A percentile compares a stretch with the other conserved stretches of the same genome.
Evolutionary conservation across 2,797 vertebrate genomes (phyloP).

Genomic region (Lophius americanus): DNA sequence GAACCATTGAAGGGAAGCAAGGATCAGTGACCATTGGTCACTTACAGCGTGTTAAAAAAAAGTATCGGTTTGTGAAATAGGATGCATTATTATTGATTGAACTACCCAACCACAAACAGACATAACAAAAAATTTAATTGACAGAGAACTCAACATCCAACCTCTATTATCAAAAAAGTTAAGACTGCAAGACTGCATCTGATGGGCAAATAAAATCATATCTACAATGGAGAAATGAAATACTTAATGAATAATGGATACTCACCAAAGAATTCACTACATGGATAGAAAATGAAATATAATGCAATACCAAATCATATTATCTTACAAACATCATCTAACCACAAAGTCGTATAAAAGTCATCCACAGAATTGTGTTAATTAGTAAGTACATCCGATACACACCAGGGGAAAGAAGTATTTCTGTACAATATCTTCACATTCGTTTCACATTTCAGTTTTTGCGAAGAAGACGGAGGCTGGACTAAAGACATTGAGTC

Average conservation of each 20-base stretch:
- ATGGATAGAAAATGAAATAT: constrained; percentile 40
- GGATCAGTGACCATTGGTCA: too few species aligned
- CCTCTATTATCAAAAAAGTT: constrained; percentile 53
- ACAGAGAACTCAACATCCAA: constrained; percentile 47
- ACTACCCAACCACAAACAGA: not conserved
- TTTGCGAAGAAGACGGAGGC: constrained; percentile 33
- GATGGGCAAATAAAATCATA: constrained; percentile 41
- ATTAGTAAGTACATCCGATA: constrained; percentile 41
- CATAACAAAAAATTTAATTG: too few species aligned
- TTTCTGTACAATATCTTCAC: constrained; percentile 66
- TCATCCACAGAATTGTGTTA: constrained; percentile 58
- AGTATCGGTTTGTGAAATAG: not conserved
- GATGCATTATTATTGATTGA: not conserved
- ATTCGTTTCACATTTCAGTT: constrained; percentile 48
- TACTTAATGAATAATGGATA: constrained; percentile 14
- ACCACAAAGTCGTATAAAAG: constrained; percentile 69
- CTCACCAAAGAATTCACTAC: constrained; percentile 55
- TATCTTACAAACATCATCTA: constrained; percentile 50
- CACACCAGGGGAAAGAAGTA: constrained; percentile 44
- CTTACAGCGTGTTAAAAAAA: too few species aligned
- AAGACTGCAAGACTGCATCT: constrained; percentile 47
- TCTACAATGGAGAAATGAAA: constrained; percentile 43
- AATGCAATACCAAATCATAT: constrained; percentile 37
- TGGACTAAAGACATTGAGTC: constrained; percentile 25
- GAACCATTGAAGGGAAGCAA: too few species aligned